Evolutionary conservation across 2,888 invertebrate genomes (phyloP).

Genomic region (Drosophila peninsularis): DNA sequence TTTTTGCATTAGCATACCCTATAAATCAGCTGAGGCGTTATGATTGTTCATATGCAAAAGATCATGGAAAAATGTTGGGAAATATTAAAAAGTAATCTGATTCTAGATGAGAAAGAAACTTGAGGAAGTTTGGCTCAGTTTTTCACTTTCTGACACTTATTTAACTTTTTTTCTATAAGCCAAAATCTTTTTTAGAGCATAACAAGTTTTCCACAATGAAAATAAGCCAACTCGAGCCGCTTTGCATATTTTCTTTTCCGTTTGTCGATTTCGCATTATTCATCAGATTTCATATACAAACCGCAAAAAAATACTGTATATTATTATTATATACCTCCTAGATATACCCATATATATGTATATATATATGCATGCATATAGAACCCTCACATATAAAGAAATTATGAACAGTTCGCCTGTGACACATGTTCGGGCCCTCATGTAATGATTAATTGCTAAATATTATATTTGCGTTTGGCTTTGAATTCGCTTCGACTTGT

Average conservation of each 20-base stretch:
- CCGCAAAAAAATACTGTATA: slow-evolving; percentile 30
- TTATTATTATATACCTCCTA: slow-evolving; percentile 16
- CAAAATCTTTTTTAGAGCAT: slow-evolving; percentile 14
- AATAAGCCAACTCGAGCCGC: neutral
- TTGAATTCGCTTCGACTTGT: slow-evolving; percentile 27
- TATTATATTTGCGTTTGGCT: slow-evolving; percentile 29
- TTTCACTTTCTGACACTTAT: neutral
- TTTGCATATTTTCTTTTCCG: neutral
- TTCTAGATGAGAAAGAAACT: neutral
- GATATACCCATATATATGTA: slow-evolving; percentile 13
- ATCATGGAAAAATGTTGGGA: neutral
- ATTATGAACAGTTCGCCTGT: slow-evolving; percentile 33
- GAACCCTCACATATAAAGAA: neutral
- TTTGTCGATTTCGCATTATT: slow-evolving; percentile 21
- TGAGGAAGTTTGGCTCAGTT: neutral
- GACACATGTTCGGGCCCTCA: slow-evolving; percentile 31
- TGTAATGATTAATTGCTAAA: slow-evolving; percentile 57
- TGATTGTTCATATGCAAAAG: neutral
- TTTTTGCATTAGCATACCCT: slow-evolving; percentile 51
- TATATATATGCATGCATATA: neutral
- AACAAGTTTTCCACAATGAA: neutral
- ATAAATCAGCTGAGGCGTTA: neutral
- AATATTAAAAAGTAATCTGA: neutral
- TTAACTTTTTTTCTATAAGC: neutral
- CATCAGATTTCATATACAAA: slow-evolving; percentile 29